These are phyloP conservation scores for Geotrypetes seraphini DNA, from an alignment of 2,797 vertebrate genomes.

Conservation along the genomic window DNA sequence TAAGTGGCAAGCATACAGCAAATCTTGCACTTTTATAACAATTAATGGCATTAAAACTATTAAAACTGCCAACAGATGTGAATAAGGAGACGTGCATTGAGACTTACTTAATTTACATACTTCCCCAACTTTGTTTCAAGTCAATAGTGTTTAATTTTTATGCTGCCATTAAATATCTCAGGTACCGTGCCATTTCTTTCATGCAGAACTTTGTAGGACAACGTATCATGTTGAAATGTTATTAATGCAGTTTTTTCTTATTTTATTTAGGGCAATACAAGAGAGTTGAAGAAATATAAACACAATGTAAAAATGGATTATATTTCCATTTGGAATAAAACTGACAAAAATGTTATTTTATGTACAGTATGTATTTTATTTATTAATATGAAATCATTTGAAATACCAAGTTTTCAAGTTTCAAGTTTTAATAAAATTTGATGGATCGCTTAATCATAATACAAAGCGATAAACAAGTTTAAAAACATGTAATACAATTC, in stretches of 20 bases:
- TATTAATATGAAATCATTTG: too few relatives aligned
- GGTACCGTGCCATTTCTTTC: conserved; percentile 38
- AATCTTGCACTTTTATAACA: conserved; percentile 77
- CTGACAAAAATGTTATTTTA: too few relatives aligned
- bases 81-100: conserved; percentile 65
- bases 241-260: conserved; percentile 21
- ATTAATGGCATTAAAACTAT: conserved; percentile 76
- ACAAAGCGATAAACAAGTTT: too few relatives aligned
- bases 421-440: too few relatives aligned
- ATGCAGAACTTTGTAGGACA: conserved; percentile 38
- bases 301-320: too few relatives aligned
- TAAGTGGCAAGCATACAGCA: conserved; percentile 72
- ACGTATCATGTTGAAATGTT: conserved; percentile 34
- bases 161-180: conserved; percentile 62
- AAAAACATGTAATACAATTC: too few relatives aligned
- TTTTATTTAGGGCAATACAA: too few relatives aligned
- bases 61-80: conserved; percentile 73
- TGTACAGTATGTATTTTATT: too few relatives aligned
- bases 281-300: too few relatives aligned
- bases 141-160: conserved; percentile 66
- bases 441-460: too few relatives aligned
- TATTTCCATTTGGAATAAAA: too few relatives aligned
- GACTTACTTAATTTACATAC: conserved; percentile 72
- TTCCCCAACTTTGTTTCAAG: conserved; percentile 55
- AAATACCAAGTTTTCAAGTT: too few relatives aligned